phyloP scores from a whole-genome alignment of 2,797 vertebrate species.

The Emydoidea blandingii region DNA sequence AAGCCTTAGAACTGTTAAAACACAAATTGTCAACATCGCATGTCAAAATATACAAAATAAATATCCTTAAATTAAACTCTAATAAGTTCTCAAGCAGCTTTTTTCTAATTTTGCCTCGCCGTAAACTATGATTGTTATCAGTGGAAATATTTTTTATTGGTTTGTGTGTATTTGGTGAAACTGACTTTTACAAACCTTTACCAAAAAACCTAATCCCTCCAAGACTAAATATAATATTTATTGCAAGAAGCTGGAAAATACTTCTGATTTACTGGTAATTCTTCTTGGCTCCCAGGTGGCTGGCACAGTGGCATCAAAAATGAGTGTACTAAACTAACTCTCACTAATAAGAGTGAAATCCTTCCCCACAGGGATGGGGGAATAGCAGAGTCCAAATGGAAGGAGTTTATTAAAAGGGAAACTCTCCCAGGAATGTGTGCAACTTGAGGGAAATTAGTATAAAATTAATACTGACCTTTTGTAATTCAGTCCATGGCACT shows the following conservation, averaged over 20 bases:
- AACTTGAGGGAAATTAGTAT: background rate
- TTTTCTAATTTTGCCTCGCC: background rate
- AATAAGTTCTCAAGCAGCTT: background rate
- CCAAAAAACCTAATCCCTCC: background rate
- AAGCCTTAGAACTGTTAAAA: background rate
- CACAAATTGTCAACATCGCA: background rate
- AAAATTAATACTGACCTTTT: background rate
- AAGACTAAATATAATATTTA: background rate
- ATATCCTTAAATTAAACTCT: background rate
- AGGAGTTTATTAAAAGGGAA: background rate
- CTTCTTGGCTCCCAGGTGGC: background rate
- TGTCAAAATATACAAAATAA: background rate
- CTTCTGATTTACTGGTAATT: constrained; percentile 35
- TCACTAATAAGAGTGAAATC: background rate
- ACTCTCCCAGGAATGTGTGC: background rate
- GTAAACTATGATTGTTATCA: background rate
- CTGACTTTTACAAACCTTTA: background rate
- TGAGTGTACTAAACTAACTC: background rate
- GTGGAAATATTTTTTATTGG: background rate
- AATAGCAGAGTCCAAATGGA: background rate
- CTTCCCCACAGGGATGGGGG: background rate
- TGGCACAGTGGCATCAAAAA: constrained; percentile 16
- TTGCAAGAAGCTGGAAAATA: constrained; percentile 23
- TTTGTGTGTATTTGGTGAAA: background rate
- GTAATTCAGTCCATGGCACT: background rate